Percentiles rank a stretch among this genome's conserved stretches.
These are phyloP conservation scores for Anagyrus pseudococci DNA, from an alignment of 2,888 invertebrate genomes.

Conservation along the genomic window DNA sequence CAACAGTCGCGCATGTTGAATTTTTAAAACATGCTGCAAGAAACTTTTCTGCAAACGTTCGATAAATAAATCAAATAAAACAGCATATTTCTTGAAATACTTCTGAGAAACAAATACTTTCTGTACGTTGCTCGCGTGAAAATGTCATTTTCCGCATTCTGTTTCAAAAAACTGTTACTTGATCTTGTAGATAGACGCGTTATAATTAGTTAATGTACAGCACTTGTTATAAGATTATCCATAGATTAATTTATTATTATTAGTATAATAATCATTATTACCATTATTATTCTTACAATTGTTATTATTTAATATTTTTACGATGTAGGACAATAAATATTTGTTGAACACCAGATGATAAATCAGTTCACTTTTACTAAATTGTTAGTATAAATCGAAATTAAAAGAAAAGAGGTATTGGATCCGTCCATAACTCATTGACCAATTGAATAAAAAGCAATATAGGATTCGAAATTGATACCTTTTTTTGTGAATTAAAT, in stretches of 20 bases:
- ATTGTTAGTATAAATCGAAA: constrained; percentile 8
- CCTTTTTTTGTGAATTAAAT: too few relatives aligned
- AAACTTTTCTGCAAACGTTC: too few relatives aligned
- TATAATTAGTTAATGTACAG: constrained; percentile 35
- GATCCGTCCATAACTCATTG: constrained; percentile 29
- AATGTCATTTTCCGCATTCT: too few relatives aligned
- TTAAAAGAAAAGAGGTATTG: constrained; percentile 5
- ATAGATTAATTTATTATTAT: constrained; percentile 30
- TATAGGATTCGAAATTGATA: constrained; percentile 1
- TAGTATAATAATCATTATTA: too few relatives aligned
- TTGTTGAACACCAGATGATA: constrained; percentile 17
- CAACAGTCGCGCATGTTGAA: too few relatives aligned
- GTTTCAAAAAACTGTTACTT: too few relatives aligned
- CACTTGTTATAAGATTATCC: constrained; percentile 30
- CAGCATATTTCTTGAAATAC: too few relatives aligned
- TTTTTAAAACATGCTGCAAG: too few relatives aligned
- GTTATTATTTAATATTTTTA: constrained; percentile 26
- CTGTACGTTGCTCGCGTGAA: too few relatives aligned
- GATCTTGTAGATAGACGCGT: constrained; percentile 29
- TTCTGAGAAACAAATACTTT: too few relatives aligned
- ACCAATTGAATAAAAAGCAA: constrained; percentile 9
- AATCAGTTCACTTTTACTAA: constrained; percentile 20
- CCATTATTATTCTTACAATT: constrained; percentile 29
- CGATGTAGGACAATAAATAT: constrained; percentile 26
- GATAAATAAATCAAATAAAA: too few relatives aligned